These are phyloP conservation scores for Misgurnus mizolepis DNA, from an alignment of 2,113 vertebrate species.

Conservation along the genomic window DNA sequence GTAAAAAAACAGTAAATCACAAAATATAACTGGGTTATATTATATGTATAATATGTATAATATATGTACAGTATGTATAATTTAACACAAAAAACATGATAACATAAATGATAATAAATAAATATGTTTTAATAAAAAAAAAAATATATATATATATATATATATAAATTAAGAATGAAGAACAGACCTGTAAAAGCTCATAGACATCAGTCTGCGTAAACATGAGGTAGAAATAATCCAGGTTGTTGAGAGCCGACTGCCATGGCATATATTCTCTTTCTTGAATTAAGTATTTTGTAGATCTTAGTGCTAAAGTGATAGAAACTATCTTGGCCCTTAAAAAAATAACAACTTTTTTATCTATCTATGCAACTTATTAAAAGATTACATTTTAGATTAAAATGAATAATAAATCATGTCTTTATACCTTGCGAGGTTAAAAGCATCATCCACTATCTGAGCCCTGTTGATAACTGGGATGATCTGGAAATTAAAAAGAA, in stretches of 20 bases:
- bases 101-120: not conserved
- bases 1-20: too few species aligned
- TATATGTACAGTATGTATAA: too few species aligned
- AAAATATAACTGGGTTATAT: too few species aligned
- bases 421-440: slow-evolving; percentile 86
- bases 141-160: not conserved
- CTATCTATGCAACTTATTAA: too few species aligned
- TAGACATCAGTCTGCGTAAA: slow-evolving; percentile 88
- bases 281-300: slow-evolving; percentile 78
- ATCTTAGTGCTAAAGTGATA: slow-evolving; percentile 78
- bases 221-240: slow-evolving; percentile 85
- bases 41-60: too few species aligned
- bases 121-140: too few species aligned
- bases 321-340: slow-evolving; percentile 74
- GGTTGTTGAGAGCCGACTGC: slow-evolving; percentile 79
- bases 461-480: slow-evolving; percentile 87
- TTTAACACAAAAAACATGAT: too few species aligned
- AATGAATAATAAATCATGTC: too few species aligned
- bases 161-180: not conserved
- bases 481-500: slow-evolving; percentile 61
- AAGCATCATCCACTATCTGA: slow-evolving; percentile 86
- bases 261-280: slow-evolving; percentile 87
- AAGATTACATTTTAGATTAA: too few species aligned
- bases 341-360: not conserved
- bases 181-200: slow-evolving; percentile 79